Evolutionary conservation across 2,113 vertebrate species (phyloP).

Genomic region (Saccopteryx bilineata): DNA sequence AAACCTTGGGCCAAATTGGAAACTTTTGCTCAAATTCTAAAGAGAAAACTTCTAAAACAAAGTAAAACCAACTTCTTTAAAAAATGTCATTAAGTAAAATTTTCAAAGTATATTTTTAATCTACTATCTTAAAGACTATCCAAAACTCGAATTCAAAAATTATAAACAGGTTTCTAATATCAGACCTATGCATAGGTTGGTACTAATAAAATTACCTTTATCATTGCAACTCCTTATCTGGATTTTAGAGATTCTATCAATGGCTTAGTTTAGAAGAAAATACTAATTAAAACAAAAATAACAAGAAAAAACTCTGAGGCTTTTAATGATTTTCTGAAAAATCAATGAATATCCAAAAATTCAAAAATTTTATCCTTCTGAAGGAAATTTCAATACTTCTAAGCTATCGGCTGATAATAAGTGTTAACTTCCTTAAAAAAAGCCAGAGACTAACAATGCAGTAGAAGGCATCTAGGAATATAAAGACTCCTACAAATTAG

Average conservation of each 20-base stretch:
- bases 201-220: slow-evolving; percentile 44
- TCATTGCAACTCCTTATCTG: background rate
- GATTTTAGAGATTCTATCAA: slow-evolving; percentile 26
- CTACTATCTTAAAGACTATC: slow-evolving; percentile 22
- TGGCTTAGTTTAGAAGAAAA: slow-evolving; percentile 48
- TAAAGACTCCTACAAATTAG: too few species aligned
- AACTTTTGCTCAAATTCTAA: slow-evolving; percentile 39
- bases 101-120: slow-evolving; percentile 51
- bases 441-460: too few species aligned
- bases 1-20: background rate
- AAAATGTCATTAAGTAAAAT: slow-evolving; percentile 20
- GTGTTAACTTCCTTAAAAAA: too few species aligned
- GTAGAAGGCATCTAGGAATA: too few species aligned
- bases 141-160: slow-evolving; percentile 29
- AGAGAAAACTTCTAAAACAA: background rate
- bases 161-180: background rate
- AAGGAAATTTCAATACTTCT: slow-evolving; percentile 14
- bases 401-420: too few species aligned
- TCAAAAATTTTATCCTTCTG: slow-evolving; percentile 7
- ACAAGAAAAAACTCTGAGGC: background rate
- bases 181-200: background rate
- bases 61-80: slow-evolving; percentile 16
- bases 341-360: background rate
- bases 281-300: slow-evolving; percentile 55
- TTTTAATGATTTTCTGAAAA: slow-evolving; percentile 5